A percentile compares a stretch with the other conserved stretches of the same genome.
These are phyloP conservation scores for Corythornis cristatus DNA, from an alignment of 2,113 vertebrate genomes.

Conservation along the genomic window DNA sequence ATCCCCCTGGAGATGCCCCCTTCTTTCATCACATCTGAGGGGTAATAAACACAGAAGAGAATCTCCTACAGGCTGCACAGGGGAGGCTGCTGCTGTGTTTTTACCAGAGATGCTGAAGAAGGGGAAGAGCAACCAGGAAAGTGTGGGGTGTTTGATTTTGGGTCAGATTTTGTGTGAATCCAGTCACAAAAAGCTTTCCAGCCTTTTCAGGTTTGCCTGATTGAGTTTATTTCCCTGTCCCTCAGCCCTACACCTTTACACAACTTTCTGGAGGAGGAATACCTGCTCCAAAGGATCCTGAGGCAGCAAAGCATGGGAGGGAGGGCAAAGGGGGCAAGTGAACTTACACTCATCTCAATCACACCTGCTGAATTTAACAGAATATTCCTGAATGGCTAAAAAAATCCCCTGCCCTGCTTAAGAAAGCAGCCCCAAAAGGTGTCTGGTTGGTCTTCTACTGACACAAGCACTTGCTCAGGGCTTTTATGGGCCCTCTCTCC, in stretches of 20 bases:
- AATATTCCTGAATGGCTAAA: background rate
- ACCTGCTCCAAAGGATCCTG: background rate
- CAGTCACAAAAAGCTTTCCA: background rate
- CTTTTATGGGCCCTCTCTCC: background rate
- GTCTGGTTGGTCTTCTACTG: background rate
- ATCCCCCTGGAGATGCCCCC: slow-evolving; percentile 13
- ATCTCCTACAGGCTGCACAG: slow-evolving; percentile 39
- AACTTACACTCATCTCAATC: background rate
- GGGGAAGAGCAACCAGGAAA: background rate
- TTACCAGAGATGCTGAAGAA: background rate
- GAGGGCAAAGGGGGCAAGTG: background rate
- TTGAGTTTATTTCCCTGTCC: rapidly evolving
- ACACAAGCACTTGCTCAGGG: background rate
- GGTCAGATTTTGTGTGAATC: background rate
- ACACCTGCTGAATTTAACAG: background rate
- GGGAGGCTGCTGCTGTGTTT: background rate
- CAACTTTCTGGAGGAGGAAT: background rate
- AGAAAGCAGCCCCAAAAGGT: background rate
- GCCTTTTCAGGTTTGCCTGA: background rate
- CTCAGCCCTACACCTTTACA: background rate
- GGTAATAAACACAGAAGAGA: slow-evolving; percentile 39
- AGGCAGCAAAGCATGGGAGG: background rate
- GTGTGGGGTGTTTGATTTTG: background rate
- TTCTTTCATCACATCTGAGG: slow-evolving; percentile 21
- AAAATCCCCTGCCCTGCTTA: background rate